These are phyloP conservation scores for Tenualosa ilisha DNA, from an alignment of 2,797 vertebrate species.

Conservation along the genomic window DNA sequence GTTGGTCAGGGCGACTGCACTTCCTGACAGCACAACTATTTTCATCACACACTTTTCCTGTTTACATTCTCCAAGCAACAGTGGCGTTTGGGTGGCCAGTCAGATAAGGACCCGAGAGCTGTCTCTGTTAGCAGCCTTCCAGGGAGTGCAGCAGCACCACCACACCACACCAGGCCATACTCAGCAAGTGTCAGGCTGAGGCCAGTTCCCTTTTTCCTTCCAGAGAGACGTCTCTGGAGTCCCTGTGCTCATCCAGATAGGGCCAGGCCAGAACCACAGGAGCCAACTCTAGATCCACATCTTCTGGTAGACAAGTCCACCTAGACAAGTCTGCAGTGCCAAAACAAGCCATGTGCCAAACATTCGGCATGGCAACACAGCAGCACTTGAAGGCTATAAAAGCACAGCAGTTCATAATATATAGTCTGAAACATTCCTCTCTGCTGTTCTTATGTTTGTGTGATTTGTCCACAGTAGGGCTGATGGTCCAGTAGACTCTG, in stretches of 20 bases:
- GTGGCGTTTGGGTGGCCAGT: slow-evolving; percentile 35
- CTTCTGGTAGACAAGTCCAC: not conserved
- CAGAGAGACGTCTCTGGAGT: not conserved
- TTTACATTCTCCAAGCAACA: slow-evolving; percentile 51
- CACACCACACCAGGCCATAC: not conserved
- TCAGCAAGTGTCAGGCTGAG: not conserved
- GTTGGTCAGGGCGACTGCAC: slow-evolving; percentile 38
- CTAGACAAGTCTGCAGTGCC: not conserved
- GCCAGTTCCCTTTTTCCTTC: not conserved
- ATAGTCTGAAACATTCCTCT: not conserved
- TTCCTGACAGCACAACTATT: slow-evolving; percentile 55
- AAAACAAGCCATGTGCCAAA: not conserved
- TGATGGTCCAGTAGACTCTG: not conserved
- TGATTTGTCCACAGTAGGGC: not conserved
- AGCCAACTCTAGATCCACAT: not conserved
- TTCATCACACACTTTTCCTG: slow-evolving; percentile 59
- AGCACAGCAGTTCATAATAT: not conserved
- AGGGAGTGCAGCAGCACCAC: not conserved
- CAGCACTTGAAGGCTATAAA: not conserved
- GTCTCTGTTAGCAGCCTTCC: not conserved
- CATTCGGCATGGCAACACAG: not conserved
- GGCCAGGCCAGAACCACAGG: not conserved
- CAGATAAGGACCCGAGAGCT: slow-evolving; percentile 34
- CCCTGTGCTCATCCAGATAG: not conserved
- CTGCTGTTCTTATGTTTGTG: not conserved